Conservation (phyloP, 37 sponge, comb jelly and placozoan species). For the Haliclona indistincta region DNA sequence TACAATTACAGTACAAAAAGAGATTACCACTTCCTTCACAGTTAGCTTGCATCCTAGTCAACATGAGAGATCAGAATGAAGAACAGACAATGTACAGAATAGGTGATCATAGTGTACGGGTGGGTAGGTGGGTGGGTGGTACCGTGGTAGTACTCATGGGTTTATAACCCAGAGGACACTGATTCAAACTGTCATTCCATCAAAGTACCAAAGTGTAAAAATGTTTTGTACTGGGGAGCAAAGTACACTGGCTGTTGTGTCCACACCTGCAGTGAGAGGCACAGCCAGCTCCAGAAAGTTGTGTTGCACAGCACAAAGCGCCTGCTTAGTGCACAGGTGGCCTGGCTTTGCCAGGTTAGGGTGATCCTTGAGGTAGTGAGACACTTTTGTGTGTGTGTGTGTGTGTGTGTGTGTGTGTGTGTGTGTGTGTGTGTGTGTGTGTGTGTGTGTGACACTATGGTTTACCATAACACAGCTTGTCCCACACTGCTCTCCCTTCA, state of each 20-base stretch:
- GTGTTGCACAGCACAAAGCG: background rate
- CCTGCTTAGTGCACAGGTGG: no score
- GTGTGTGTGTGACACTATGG: background rate
- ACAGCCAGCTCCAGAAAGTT: background rate
- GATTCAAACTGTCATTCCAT: background rate
- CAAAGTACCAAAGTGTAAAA: background rate
- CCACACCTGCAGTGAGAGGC: no score
- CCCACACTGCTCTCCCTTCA: background rate
- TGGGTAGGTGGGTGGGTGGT: background rate
- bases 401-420: constrained; percentile 17
- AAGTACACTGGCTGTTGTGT: no score
- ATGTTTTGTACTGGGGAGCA: background rate
- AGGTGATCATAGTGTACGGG: background rate
- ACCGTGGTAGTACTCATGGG: background rate
- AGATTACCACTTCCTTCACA: constrained; percentile 62
- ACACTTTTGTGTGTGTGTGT: no score
- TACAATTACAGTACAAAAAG: no score
- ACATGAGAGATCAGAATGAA: background rate
- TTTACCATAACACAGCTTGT: constrained; percentile 48
- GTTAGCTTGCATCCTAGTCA: constrained; percentile 61
- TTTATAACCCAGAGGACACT: no score
- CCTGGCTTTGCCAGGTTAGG: no score
- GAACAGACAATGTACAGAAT: background rate
- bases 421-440: constrained; percentile 19
- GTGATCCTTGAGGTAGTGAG: background rate